A percentile compares a stretch with the other conserved stretches of the same genome.
phyloP scores from a whole-genome alignment of 2,888 invertebrate species.

The Proisotoma minuta region DNA sequence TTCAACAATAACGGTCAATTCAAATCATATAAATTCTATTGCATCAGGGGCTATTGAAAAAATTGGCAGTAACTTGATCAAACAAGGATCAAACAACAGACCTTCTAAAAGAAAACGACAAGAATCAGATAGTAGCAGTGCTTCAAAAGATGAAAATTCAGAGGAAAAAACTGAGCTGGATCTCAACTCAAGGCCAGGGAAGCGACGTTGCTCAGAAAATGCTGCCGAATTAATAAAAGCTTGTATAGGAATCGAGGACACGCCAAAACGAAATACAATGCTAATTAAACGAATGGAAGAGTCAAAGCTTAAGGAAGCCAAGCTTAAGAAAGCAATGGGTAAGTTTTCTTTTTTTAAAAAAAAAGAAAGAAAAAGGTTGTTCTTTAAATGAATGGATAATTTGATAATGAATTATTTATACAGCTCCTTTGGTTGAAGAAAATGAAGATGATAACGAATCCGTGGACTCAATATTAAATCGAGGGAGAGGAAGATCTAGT shows the following conservation, averaged over 20 bases:
- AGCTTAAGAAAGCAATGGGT: slow-evolving; percentile 38
- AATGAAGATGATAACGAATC: slow-evolving; percentile 43
- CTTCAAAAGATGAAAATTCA: slow-evolving; percentile 55
- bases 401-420: slow-evolving; percentile 1
- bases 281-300: slow-evolving; percentile 45
- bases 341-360: slow-evolving; percentile 15
- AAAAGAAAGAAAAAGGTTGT: not conserved
- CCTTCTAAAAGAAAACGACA: slow-evolving; percentile 65
- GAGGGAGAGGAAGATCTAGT: slow-evolving; percentile 39
- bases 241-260: slow-evolving; percentile 56
- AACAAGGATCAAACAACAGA: not conserved
- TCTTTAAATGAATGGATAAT: not conserved
- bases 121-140: slow-evolving; percentile 70
- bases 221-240: slow-evolving; percentile 60
- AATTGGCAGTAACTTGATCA: slow-evolving; percentile 13
- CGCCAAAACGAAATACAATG: slow-evolving; percentile 46
- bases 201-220: slow-evolving; percentile 61
- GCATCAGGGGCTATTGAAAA: slow-evolving; percentile 31
- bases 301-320: slow-evolving; percentile 24
- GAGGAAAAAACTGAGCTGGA: slow-evolving; percentile 53
- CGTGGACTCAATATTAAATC: slow-evolving; percentile 33
- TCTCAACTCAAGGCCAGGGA: slow-evolving; percentile 53
- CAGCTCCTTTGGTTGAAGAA: slow-evolving; percentile 41
- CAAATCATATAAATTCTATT: slow-evolving; percentile 23
- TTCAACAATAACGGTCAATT: slow-evolving; percentile 8